Evolutionary conservation across 1,140 invertebrate species (phyloP).

Genomic region (Zaprionus capensis): DNA sequence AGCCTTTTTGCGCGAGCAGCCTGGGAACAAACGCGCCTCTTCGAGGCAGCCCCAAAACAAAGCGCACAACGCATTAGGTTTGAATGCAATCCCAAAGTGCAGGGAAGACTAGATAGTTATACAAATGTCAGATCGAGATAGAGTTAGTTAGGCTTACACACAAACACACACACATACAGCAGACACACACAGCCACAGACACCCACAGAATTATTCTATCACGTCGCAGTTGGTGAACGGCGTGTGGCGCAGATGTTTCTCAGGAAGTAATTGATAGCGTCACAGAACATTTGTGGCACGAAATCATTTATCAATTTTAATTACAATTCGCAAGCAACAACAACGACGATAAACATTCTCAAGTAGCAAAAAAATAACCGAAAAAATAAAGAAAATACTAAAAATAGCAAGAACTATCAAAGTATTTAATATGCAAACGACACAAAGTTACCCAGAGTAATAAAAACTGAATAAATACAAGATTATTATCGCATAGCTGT

Average conservation of each 20-base stretch:
- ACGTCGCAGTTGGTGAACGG: not conserved
- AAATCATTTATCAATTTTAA: constrained; percentile 56
- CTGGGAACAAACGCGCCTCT: not conserved
- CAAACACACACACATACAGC: not conserved
- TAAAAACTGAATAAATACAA: not conserved
- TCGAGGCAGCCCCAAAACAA: not conserved
- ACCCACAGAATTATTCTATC: constrained; percentile 4
- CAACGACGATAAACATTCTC: constrained; percentile 8
- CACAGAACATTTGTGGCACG: constrained; percentile 37
- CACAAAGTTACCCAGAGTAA: not conserved
- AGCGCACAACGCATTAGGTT: not conserved
- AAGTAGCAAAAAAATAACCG: constrained; percentile 9
- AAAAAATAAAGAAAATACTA: not conserved
- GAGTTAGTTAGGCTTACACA: not conserved
- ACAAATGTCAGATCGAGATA: constrained; percentile 3
- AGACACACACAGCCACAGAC: not conserved
- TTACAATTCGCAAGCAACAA: constrained; percentile 32
- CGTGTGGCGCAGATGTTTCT: constrained; percentile 26
- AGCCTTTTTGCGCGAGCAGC: constrained; percentile 6
- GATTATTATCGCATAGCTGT: not conserved
- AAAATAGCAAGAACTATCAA: not conserved
- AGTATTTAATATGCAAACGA: not conserved
- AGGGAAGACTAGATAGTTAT: not conserved
- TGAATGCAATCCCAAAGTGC: not conserved
- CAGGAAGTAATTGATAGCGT: constrained; percentile 50